These are phyloP conservation scores for Cyprinodon tularosa DNA, from an alignment of 2,113 vertebrate species.

Conservation along the genomic window DNA sequence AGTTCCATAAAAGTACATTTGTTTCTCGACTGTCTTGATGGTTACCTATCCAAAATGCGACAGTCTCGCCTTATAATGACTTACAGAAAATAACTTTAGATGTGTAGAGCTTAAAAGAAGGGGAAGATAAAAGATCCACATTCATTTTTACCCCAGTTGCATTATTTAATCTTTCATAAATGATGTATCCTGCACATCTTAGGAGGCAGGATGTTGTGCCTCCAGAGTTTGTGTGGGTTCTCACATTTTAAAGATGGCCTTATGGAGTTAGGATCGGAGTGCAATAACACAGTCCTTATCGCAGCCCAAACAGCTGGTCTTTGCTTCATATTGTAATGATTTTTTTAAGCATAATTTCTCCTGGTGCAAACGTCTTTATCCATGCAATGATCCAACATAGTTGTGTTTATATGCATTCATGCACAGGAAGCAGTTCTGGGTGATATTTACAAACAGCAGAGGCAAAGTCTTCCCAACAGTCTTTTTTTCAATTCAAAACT, in stretches of 20 bases:
- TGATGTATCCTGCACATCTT: conserved; percentile 49
- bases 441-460: conserved; percentile 8
- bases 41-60: too few species aligned
- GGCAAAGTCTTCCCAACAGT: conserved; percentile 4
- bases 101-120: not conserved
- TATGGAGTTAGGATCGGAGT: conserved; percentile 60
- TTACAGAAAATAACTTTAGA: conserved; percentile 48
- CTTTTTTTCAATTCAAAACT: conserved; percentile 38
- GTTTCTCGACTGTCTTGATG: conserved; percentile 30
- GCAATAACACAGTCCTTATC: conserved; percentile 58
- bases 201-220: conserved; percentile 45
- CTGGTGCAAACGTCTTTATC: conserved; percentile 1
- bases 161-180: conserved; percentile 62
- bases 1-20: conserved; percentile 34
- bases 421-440: not conserved
- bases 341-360: conserved; percentile 10
- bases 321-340: conserved; percentile 25
- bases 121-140: conserved; percentile 27
- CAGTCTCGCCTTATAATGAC: conserved; percentile 23
- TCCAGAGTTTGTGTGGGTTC: conserved; percentile 53
- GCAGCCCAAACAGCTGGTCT: conserved; percentile 47
- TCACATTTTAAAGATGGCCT: conserved; percentile 63
- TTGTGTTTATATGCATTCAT: not conserved
- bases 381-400: not conserved
- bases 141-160: conserved; percentile 49